Conservation (phyloP, 2,888 invertebrate genomes). For the Drosophila antonietae region DNA sequence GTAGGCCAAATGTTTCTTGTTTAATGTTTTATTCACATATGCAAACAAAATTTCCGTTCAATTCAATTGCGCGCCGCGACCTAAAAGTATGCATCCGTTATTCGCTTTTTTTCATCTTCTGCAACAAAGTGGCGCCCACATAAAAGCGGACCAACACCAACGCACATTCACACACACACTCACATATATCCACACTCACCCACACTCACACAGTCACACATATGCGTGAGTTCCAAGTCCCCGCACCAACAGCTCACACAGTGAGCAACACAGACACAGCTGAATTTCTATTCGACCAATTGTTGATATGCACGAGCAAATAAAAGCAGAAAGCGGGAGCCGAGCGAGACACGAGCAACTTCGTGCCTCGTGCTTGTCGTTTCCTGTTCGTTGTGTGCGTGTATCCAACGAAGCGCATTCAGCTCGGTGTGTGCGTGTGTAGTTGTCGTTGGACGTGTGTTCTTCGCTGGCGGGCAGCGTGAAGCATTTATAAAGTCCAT, state of each 20-base stretch:
- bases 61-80: slow-evolving; percentile 66
- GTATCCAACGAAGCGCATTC: slow-evolving; percentile 33
- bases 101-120: slow-evolving; percentile 20
- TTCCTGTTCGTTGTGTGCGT: slow-evolving; percentile 47
- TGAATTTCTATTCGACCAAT: slow-evolving; percentile 71
- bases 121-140: slow-evolving; percentile 60
- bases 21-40: slow-evolving; percentile 78
- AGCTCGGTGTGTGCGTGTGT: slow-evolving; percentile 11
- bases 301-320: slow-evolving; percentile 76
- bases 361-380: slow-evolving; percentile 45
- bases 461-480: slow-evolving; percentile 40
- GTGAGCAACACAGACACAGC: slow-evolving; percentile 24
- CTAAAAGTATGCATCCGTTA: slow-evolving; percentile 63
- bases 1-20: slow-evolving; percentile 27
- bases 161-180: slow-evolving; percentile 1
- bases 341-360: slow-evolving; percentile 41
- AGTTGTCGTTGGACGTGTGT: slow-evolving; percentile 21
- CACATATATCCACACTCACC: neutral
- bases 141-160: slow-evolving; percentile 26
- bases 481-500: slow-evolving; percentile 74
- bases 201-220: slow-evolving; percentile 22
- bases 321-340: slow-evolving; percentile 30
- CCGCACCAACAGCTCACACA: slow-evolving; percentile 34
- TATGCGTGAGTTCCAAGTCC: neutral
- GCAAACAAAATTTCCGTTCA: slow-evolving; percentile 77